Evolutionary conservation across 2,797 vertebrate species (phyloP).

Genomic region (Knipowitschia caucasica): DNA sequence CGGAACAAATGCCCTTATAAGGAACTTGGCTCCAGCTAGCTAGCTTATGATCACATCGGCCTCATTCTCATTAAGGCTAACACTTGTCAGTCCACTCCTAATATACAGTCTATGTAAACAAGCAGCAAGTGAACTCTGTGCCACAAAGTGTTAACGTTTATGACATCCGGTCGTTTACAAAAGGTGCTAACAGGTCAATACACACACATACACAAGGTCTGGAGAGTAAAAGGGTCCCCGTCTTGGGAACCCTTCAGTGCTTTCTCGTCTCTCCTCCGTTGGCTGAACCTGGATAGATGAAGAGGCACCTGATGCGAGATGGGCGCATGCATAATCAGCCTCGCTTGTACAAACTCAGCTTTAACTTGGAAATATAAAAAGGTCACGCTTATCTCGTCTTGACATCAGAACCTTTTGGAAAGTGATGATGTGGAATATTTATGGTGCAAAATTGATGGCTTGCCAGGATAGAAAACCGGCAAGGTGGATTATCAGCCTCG

Average conservation of each 20-base stretch:
- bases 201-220: constrained; percentile 42
- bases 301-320: constrained; percentile 48
- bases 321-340: constrained; percentile 60
- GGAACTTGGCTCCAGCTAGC: too few relatives aligned
- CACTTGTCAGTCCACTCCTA: too few relatives aligned
- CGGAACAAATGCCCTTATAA: too few relatives aligned
- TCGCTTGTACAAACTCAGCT: constrained; percentile 49
- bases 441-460: constrained; percentile 58
- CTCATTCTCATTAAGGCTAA: too few relatives aligned
- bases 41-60: too few relatives aligned
- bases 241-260: constrained; percentile 64
- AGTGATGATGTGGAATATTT: constrained; percentile 44
- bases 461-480: constrained; percentile 40
- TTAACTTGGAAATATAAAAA: constrained; percentile 52
- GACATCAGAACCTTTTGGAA: constrained; percentile 59
- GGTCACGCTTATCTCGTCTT: constrained; percentile 36
- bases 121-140: constrained; percentile 71
- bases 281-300: constrained; percentile 55
- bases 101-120: too few relatives aligned
- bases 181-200: constrained; percentile 66
- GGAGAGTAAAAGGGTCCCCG: constrained; percentile 56
- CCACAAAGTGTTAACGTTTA: constrained; percentile 56
- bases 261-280: constrained; percentile 48
- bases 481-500: constrained; percentile 48
- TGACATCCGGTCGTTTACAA: constrained; percentile 65